Percentiles rank a stretch among this genome's conserved stretches.
Conservation (phyloP, 1,140 invertebrate genomes). For the Brachionus rotundiformis region DNA sequence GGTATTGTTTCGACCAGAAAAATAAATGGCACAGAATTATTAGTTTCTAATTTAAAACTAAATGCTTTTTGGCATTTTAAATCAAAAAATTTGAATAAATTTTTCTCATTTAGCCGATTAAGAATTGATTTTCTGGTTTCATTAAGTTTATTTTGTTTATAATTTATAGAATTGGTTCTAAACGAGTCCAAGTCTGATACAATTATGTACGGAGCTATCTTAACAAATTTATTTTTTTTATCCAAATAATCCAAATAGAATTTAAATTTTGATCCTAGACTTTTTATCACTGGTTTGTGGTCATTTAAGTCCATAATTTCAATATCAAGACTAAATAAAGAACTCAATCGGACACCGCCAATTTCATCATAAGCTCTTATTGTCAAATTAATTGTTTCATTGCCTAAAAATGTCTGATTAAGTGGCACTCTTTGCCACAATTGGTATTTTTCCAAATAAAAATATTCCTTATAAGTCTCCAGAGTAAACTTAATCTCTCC, state of each 20-base stretch:
- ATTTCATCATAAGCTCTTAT: neutral
- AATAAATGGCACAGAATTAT: neutral
- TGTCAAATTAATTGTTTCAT: neutral
- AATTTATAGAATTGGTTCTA: neutral
- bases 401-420: neutral
- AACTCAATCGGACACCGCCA: neutral
- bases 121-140: neutral
- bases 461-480: neutral
- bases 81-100: slow-evolving; percentile 13
- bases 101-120: neutral
- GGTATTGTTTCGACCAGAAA: neutral
- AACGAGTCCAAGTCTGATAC: neutral
- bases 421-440: neutral
- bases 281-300: neutral
- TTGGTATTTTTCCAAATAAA: neutral
- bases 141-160: neutral
- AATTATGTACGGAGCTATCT: neutral
- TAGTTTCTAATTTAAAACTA: neutral
- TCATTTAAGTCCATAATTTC: slow-evolving; percentile 32
- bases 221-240: neutral
- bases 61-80: neutral
- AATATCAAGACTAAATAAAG: neutral
- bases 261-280: neutral
- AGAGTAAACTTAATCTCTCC: neutral
- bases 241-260: slow-evolving; percentile 6